Conservation (phyloP, 1,140 invertebrate genomes). For the Drosophila bipectinata region DNA sequence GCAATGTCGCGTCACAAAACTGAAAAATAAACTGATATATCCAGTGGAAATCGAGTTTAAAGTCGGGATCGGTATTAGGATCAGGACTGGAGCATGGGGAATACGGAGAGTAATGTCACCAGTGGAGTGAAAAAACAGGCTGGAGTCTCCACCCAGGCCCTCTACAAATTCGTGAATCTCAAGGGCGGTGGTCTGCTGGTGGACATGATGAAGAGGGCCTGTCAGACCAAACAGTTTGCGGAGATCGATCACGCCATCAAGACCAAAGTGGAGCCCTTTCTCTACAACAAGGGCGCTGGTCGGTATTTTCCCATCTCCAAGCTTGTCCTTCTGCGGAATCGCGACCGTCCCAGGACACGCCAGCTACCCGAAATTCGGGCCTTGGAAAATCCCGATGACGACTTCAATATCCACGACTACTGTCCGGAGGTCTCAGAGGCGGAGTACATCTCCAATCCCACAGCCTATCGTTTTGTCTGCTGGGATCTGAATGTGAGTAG, state of each 20-base stretch:
- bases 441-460: slow-evolving; percentile 86
- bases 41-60: slow-evolving; percentile 7
- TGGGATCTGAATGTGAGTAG: slow-evolving; percentile 91
- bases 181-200: slow-evolving; percentile 97
- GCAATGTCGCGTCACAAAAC: slow-evolving; percentile 70
- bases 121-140: slow-evolving; percentile 96
- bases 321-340: slow-evolving; percentile 94
- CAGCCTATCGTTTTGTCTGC: slow-evolving; percentile 92
- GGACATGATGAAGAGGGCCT: slow-evolving; percentile 96
- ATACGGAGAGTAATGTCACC: slow-evolving; percentile 96
- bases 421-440: slow-evolving; percentile 86
- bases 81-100: slow-evolving; percentile 88
- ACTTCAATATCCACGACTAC: slow-evolving; percentile 92
- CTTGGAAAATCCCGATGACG: slow-evolving; percentile 92
- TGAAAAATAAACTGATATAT: slow-evolving; percentile 13
- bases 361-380: slow-evolving; percentile 89
- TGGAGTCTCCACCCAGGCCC: slow-evolving; percentile 90
- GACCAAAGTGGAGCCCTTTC: slow-evolving; percentile 94
- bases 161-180: slow-evolving; percentile 94
- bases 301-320: slow-evolving; percentile 94
- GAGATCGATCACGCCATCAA: slow-evolving; percentile 95
- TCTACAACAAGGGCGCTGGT: slow-evolving; percentile 97
- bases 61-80: slow-evolving; percentile 6
- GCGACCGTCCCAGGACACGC: slow-evolving; percentile 92
- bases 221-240: slow-evolving; percentile 93